Base-by-base conservation (phyloP, 2,797 vertebrate species). In the Thalassophryne amazonica region DNA sequence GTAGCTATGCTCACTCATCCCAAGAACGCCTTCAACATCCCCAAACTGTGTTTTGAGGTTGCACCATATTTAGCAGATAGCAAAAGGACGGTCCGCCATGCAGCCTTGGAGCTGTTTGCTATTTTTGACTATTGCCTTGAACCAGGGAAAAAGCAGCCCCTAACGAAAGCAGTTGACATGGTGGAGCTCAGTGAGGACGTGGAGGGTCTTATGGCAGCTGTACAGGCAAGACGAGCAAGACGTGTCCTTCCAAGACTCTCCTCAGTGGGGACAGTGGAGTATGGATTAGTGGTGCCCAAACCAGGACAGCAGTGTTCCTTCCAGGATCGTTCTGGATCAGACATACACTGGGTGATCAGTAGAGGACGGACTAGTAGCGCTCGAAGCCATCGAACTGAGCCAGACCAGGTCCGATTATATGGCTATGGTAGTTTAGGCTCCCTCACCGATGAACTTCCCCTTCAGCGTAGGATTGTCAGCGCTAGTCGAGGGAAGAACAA, bases 401-500 rank as follows among this genome's bases (percentile, higher is more conserved):
- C 73, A 0, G 66, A 78, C 0, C 57, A 64, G 5, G 87, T 90
- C 3, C 66, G 67, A 29, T 33, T 83, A 47, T 78, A 73, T 1
- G 81, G 65, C 43, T 89, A 86, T 33, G 79, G 84, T 43, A 85
- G 87, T 1, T 75, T 88, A 1, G 85, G 89, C 0, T 89, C 78
- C 0, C 77, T 68, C 33, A 80, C 74, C 0, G 84, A 77, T 1
- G 86, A 75, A 0, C 61, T 81, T 3, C 3, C 55, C 0, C 75
- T 86, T 56, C 90, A 91, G 9, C 83, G 93, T 18, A 91, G 93
- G 49, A 93, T 94, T 3, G 79, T 94, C 59, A 98, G 94, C 0
- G 95, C 95, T 0, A 92, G 92, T 1, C 97, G 93, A 76, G 93
- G 92, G 3, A 99, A 93, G 65, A 93, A 86, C 86, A 97, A 94